A percentile compares a stretch with the other conserved stretches of the same genome.
Conservation (phyloP, 2,888 invertebrate genomes). For the Pseudeuparius sepicola region DNA sequence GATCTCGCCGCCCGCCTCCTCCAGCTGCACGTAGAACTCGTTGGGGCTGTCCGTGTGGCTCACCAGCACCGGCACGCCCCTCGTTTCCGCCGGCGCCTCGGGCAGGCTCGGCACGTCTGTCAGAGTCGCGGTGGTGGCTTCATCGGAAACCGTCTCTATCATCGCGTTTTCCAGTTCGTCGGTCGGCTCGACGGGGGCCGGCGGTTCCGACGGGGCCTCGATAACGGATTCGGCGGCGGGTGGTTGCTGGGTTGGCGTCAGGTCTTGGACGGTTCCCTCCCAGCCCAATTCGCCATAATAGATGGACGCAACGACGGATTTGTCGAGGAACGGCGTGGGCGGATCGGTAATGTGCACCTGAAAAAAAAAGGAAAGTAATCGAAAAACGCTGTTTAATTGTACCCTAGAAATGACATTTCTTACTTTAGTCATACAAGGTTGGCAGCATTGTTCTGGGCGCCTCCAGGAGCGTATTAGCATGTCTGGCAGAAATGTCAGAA, state of each 20-base stretch:
- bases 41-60: conserved; percentile 68
- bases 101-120: too few species aligned
- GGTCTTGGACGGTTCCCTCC: conserved; percentile 31
- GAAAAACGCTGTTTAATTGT: too few species aligned
- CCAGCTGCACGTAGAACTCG: conserved; percentile 64
- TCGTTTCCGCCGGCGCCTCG: too few species aligned
- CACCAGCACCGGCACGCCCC: conserved; percentile 42
- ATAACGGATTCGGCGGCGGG: conserved; percentile 2
- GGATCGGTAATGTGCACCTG: conserved; percentile 21
- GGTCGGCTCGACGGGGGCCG: neutral
- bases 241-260: conserved; percentile 7
- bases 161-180: too few species aligned
- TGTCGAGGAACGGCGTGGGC: conserved; percentile 41
- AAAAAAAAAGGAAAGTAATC: too few species aligned
- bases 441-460: too few species aligned
- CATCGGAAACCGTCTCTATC: neutral
- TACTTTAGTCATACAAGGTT: too few species aligned
- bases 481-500: too few species aligned
- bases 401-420: too few species aligned
- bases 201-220: too few species aligned
- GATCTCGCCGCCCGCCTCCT: conserved; percentile 46
- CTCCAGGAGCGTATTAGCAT: too few species aligned
- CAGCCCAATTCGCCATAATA: conserved; percentile 46
- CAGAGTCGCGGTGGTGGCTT: conserved; percentile 2
- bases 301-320: conserved; percentile 46